Percentiles rank a stretch among this genome's conserved stretches.
These are phyloP conservation scores for Macropis europaea DNA, from an alignment of 2,888 invertebrate species.

Conservation along the genomic window DNA sequence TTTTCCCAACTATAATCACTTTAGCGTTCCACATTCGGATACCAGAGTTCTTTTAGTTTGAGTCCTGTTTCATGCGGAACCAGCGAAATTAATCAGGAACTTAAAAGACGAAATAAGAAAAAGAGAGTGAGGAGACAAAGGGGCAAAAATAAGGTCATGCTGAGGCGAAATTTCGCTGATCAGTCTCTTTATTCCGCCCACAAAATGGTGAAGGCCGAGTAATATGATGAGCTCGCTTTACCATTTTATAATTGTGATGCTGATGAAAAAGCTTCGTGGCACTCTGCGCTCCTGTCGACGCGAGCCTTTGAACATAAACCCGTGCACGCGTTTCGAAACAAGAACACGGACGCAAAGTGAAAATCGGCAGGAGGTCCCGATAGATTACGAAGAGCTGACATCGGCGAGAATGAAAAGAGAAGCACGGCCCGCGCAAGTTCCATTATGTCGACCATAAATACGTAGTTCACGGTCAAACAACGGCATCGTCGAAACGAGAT, in stretches of 20 bases:
- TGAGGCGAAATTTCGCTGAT: conserved; percentile 48
- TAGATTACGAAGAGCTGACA: conserved; percentile 27
- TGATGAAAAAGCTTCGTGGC: conserved; percentile 48
- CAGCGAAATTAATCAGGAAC: conserved; percentile 26
- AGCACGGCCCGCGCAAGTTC: conserved; percentile 15
- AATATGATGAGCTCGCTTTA: conserved; percentile 46
- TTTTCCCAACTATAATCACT: conserved; percentile 2
- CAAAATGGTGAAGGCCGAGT: conserved; percentile 27
- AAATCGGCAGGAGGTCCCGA: conserved; percentile 30
- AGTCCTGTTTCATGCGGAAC: neutral
- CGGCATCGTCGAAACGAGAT: conserved; percentile 8
- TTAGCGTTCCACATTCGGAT: neutral
- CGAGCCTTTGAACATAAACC: conserved; percentile 28
- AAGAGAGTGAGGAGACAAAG: neutral
- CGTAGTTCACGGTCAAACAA: conserved; percentile 24
- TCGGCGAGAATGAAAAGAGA: neutral
- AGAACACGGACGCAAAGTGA: conserved; percentile 4
- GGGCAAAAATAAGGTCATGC: conserved; percentile 18
- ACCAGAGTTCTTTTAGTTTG: neutral
- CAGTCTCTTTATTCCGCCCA: conserved; percentile 36
- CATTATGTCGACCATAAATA: conserved; percentile 42
- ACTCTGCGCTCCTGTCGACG: conserved; percentile 29
- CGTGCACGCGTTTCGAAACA: neutral
- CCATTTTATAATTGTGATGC: conserved; percentile 60
- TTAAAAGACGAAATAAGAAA: neutral